These are phyloP conservation scores for Eufriesea mexicana DNA, from an alignment of 1,140 invertebrate species.

Conservation along the genomic window DNA sequence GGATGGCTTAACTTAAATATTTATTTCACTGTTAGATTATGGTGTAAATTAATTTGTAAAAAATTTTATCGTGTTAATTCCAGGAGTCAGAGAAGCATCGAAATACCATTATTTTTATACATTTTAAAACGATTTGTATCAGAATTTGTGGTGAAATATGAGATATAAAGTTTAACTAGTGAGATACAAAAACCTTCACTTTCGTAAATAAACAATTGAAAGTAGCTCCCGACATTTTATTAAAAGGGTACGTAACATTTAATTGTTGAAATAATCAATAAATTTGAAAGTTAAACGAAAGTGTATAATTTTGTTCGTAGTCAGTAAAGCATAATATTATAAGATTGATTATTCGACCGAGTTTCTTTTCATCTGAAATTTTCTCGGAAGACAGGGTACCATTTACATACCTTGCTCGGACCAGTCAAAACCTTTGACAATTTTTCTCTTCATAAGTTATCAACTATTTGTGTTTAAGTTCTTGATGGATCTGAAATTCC, in stretches of 20 bases:
- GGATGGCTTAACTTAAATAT: background rate
- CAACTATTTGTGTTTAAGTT: background rate
- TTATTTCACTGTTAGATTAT: background rate
- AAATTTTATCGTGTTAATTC: background rate
- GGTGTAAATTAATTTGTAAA: background rate
- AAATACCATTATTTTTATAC: constrained; percentile 47
- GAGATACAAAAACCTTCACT: constrained; percentile 2
- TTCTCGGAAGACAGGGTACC: constrained; percentile 36
- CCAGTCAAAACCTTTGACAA: constrained; percentile 19
- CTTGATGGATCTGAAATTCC: constrained; percentile 1
- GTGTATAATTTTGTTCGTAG: constrained; percentile 24
- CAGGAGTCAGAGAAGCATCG: constrained; percentile 14
- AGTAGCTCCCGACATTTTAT: background rate
- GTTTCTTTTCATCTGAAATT: constrained; percentile 34
- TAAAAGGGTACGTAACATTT: background rate
- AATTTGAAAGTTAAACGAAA: constrained; percentile 13
- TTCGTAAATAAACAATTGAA: constrained; percentile 16
- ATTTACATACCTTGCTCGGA: constrained; percentile 49
- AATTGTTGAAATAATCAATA: background rate
- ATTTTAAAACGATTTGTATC: constrained; percentile 21
- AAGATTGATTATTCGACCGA: constrained; percentile 42
- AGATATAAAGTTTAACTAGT: constrained; percentile 1
- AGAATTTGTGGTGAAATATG: constrained; percentile 9
- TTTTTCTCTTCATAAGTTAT: constrained; percentile 4
- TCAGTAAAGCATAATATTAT: constrained; percentile 39